Conservation (phyloP, 2,113 vertebrate genomes). For the Channa maculata region DNA sequence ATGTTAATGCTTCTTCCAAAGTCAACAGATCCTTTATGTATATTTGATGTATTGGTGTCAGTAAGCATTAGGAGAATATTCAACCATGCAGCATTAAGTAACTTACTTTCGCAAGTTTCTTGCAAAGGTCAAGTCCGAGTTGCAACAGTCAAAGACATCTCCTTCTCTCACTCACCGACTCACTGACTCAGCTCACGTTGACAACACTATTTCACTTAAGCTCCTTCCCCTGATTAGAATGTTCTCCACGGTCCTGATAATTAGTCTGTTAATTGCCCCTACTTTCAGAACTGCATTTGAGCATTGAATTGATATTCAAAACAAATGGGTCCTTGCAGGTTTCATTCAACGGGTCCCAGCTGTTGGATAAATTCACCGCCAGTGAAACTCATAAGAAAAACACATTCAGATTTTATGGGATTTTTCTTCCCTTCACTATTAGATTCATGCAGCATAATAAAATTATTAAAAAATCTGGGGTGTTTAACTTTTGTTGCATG, state of each 20-base stretch:
- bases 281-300: slow-evolving; percentile 77
- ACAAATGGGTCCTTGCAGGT: slow-evolving; percentile 78
- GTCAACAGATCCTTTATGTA: no score
- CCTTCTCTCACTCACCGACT: slow-evolving; percentile 11
- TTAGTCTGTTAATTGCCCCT: slow-evolving; percentile 80
- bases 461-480: slow-evolving; percentile 18
- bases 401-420: slow-evolving; percentile 52
- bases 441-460: slow-evolving; percentile 18
- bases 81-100: background rate
- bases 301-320: slow-evolving; percentile 79
- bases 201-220: slow-evolving; percentile 71
- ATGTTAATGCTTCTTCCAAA: no score
- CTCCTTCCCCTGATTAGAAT: slow-evolving; percentile 73
- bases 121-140: slow-evolving; percentile 51
- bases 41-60: background rate
- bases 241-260: slow-evolving; percentile 75
- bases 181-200: slow-evolving; percentile 31
- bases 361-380: slow-evolving; percentile 67
- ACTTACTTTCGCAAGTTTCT: slow-evolving; percentile 45
- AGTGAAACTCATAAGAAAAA: slow-evolving; percentile 60
- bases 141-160: slow-evolving; percentile 43
- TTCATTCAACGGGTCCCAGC: slow-evolving; percentile 73
- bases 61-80: background rate
- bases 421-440: slow-evolving; percentile 41
- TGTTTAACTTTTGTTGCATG: slow-evolving; percentile 13